Base-by-base conservation (phyloP, 2,888 invertebrate genomes). In the Heliconius cydno region DNA sequence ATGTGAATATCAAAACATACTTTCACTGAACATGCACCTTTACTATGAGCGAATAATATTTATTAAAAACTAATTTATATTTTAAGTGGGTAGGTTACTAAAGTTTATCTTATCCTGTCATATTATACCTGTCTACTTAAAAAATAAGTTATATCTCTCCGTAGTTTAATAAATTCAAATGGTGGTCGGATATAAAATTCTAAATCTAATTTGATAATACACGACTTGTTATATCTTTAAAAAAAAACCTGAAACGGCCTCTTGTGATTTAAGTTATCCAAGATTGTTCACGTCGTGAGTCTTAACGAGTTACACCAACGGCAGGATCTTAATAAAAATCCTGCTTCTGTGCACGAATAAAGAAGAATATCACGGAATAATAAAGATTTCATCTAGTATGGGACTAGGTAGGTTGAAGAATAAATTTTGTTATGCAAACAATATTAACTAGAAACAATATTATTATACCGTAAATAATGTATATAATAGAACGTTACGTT, bases 401-500 rank as follows among this genome's bases (percentile, higher is more conserved):
- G 25, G 15, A 15, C 65, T 65, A 65, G 63, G 28, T 65, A 46
- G 19, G 15, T 70, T 13, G 5, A n/a, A 15, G 7, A 7, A 65
- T 65, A 25, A 41, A 70, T 41, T 46, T 46, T 41, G 25, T 41
- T 70, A 70, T 46, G 15, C 70, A 70, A 15, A 25, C 13, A 70
- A 70, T 25, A 7, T 41, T 41, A 41, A 41, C 25, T 41, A 46
- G n/a, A 70, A 13, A 70, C 70, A 70, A 70, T 70, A 41, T 70
- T n/a, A 38, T 38, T 46, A 68, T 41, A 41, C 41, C 41, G 15
- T 70, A 70, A 41, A 70, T 41, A 41, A 70, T 70, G 1, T 25
- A 46, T 70, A 25, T 70, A 70, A 70, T 46, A 46, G 25, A n/a
- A 70, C n/a, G 70, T 41, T 70, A 25, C 41, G 13, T 68, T 68